These are phyloP conservation scores for Episyrphus balteatus DNA, from an alignment of 1,140 invertebrate genomes.

Conservation along the genomic window DNA sequence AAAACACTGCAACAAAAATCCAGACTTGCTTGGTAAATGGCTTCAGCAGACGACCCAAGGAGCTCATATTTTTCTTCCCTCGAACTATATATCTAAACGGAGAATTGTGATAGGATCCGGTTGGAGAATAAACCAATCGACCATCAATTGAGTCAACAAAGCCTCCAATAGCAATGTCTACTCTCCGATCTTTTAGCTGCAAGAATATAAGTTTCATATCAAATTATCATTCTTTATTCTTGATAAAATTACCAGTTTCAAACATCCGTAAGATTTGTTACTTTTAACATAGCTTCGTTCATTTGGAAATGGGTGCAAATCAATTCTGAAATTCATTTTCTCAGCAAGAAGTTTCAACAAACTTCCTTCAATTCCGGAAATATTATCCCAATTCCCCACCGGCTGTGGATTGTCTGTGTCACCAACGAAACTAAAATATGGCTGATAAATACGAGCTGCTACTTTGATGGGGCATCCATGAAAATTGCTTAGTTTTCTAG, in stretches of 20 bases:
- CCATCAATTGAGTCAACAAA: background rate
- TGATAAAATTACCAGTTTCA: background rate
- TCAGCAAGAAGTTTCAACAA: too few relatives aligned
- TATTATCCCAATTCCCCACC: too few relatives aligned
- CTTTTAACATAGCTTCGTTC: constrained; percentile 1
- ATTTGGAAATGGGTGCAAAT: background rate
- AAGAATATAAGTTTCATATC: too few relatives aligned
- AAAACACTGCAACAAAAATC: background rate
- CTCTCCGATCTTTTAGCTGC: background rate
- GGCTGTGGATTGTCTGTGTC: too few relatives aligned
- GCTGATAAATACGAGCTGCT: too few relatives aligned
- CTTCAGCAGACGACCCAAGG: constrained; percentile 2
- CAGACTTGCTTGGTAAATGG: background rate
- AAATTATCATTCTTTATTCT: too few relatives aligned
- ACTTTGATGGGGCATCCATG: too few relatives aligned
- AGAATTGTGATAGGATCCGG: constrained; percentile 2
- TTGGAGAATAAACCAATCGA: background rate
- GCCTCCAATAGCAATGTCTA: constrained; percentile 4
- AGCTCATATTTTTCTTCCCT: constrained; percentile 1
- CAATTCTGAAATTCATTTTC: too few relatives aligned
- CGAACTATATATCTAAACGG: constrained; percentile 6
- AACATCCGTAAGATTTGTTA: background rate
- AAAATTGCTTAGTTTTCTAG: too few relatives aligned
- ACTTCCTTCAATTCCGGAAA: too few relatives aligned
- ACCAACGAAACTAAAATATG: too few relatives aligned